Percentiles rank a stretch among this genome's conserved stretches.
phyloP scores from a whole-genome alignment of 2,797 vertebrate genomes.

The Myotis pilosus region DNA sequence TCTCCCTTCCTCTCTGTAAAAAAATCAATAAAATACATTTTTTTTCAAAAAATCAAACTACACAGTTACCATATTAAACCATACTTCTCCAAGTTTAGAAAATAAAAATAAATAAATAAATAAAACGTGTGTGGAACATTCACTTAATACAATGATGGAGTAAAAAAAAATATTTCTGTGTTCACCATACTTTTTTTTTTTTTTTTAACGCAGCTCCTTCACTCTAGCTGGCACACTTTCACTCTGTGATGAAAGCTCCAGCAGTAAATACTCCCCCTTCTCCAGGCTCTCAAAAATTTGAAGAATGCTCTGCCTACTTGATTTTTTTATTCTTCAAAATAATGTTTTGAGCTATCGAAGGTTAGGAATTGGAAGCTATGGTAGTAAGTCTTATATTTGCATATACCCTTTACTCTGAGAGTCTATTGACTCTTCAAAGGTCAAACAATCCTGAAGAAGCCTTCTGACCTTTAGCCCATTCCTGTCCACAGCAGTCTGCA shows the following conservation, averaged over 20 bases:
- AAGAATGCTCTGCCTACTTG: not conserved
- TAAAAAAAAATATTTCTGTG: not conserved
- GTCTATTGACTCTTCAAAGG: constrained; percentile 72
- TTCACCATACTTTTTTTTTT: too few species aligned
- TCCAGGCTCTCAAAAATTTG: not conserved
- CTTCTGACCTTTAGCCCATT: constrained; percentile 59
- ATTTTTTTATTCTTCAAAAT: not conserved
- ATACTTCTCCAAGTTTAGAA: not conserved
- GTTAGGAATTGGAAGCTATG: not conserved
- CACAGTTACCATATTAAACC: not conserved
- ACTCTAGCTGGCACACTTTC: not conserved
- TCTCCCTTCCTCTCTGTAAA: too few species aligned
- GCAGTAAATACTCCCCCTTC: not conserved
- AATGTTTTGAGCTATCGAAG: not conserved
- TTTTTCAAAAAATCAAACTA: not conserved
- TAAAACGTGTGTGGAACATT: not conserved
- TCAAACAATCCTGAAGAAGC: constrained; percentile 54
- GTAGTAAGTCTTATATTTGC: not conserved
- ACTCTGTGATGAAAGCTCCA: not conserved
- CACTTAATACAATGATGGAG: not conserved
- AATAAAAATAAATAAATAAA: not conserved
- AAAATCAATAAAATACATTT: too few species aligned
- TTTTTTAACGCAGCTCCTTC: not conserved
- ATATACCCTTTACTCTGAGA: not conserved
- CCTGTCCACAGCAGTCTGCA: constrained; percentile 54